These are phyloP conservation scores for Drosophila sechellia DNA, from an alignment of 1,140 invertebrate genomes.

Conservation along the genomic window DNA sequence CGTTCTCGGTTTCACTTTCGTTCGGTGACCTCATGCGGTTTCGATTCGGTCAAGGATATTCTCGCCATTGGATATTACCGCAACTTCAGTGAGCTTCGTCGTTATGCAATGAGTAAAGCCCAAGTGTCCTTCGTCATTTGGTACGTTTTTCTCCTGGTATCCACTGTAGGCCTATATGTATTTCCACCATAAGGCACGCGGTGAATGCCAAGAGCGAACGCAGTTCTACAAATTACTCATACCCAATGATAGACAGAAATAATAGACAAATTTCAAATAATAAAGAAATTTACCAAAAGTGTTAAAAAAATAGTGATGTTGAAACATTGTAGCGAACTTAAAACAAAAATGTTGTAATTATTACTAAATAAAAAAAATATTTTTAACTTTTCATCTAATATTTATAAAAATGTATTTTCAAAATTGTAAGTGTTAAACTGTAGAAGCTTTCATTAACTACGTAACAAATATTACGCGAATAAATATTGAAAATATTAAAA, in stretches of 20 bases:
- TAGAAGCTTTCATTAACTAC: too few species aligned
- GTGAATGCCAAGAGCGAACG: constrained; percentile 98
- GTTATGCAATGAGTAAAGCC: constrained; percentile 10
- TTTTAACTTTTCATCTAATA: too few species aligned
- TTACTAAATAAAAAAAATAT: too few species aligned
- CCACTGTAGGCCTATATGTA: constrained; percentile 95
- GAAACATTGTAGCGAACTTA: too few species aligned
- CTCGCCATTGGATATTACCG: constrained; percentile 31
- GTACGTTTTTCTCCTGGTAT: constrained; percentile 91
- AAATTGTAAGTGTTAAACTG: too few species aligned
- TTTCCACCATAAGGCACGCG: constrained; percentile 96
- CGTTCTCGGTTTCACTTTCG: constrained; percentile 29
- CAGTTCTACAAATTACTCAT: constrained; percentile 85
- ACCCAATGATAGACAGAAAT: constrained; percentile 3
- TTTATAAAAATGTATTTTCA: too few species aligned
- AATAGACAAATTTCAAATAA: not conserved
- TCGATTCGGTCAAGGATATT: constrained; percentile 32
- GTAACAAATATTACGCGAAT: too few species aligned
- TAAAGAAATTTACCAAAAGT: not conserved
- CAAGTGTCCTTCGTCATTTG: constrained; percentile 42
- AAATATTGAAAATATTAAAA: too few species aligned
- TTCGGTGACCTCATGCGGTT: constrained; percentile 41
- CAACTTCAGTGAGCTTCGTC: not conserved
- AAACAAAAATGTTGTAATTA: too few species aligned
- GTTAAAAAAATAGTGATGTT: not conserved